These are phyloP conservation scores for Timandra comae DNA, from an alignment of 2,888 invertebrate species.

Conservation along the genomic window DNA sequence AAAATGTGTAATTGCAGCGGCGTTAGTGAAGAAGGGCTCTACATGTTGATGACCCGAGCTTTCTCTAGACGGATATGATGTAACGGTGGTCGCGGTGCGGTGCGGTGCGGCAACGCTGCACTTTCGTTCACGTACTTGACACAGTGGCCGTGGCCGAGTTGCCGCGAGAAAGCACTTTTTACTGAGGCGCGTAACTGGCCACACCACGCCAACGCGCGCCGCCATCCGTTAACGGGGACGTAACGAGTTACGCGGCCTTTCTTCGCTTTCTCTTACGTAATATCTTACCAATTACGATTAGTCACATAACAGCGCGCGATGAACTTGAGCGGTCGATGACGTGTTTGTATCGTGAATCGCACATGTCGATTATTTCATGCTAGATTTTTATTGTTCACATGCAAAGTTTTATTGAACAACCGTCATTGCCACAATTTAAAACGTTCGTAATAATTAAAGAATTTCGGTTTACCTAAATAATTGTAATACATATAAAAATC, in stretches of 20 bases:
- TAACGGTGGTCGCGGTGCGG: constrained; percentile 47
- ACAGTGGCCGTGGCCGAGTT: constrained; percentile 76
- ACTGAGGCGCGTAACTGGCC: constrained; percentile 60
- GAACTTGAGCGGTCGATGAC: constrained; percentile 59
- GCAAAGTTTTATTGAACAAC: background rate
- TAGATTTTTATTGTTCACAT: constrained; percentile 2
- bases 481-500: too few relatives aligned
- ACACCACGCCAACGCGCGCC: constrained; percentile 10
- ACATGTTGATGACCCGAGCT: constrained; percentile 63
- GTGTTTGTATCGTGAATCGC: constrained; percentile 28
- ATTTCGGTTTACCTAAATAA: too few relatives aligned
- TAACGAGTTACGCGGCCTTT: constrained; percentile 65
- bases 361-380: constrained; percentile 16
- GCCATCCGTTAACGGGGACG: constrained; percentile 49
- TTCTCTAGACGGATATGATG: constrained; percentile 71
- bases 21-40: constrained; percentile 14
- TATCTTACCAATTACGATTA: constrained; percentile 58
- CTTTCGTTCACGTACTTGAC: constrained; percentile 75
- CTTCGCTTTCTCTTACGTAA: constrained; percentile 74
- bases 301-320: constrained; percentile 58
- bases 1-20: too few relatives aligned
- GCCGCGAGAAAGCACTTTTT: constrained; percentile 74
- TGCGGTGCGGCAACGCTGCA: constrained; percentile 63
- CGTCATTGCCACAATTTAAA: too few relatives aligned
- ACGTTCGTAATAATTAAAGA: too few relatives aligned